Evolutionary conservation across 2,888 invertebrate species (phyloP).

Genomic region (Mythimna lalbum): DNA sequence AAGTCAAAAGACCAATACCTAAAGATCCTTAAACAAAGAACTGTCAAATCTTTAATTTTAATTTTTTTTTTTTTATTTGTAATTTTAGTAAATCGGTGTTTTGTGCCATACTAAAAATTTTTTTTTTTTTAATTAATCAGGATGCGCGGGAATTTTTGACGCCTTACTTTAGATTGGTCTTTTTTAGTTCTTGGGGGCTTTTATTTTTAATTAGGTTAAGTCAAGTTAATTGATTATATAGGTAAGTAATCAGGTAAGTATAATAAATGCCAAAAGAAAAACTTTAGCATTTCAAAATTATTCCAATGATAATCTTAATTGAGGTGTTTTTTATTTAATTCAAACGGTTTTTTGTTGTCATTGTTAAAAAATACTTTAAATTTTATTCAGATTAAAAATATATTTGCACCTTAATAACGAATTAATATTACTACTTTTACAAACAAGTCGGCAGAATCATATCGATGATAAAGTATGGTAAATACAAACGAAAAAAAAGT

Average conservation of each 20-base stretch:
- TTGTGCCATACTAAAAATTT: too few species aligned
- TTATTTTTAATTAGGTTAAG: too few species aligned
- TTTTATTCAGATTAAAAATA: neutral
- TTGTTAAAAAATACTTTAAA: too few species aligned
- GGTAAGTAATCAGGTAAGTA: too few species aligned
- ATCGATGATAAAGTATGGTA: neutral
- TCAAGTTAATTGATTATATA: too few species aligned
- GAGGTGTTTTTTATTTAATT: too few species aligned
- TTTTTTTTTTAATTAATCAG: too few species aligned
- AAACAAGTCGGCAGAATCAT: neutral
- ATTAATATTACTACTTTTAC: conserved; percentile 6
- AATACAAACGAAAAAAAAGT: neutral
- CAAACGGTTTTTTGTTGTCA: too few species aligned
- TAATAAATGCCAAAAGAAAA: neutral
- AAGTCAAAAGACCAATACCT: neutral
- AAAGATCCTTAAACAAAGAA: neutral
- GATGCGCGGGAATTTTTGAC: too few species aligned
- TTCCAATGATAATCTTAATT: neutral
- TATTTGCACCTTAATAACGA: neutral
- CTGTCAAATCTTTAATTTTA: neutral
- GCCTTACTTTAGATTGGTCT: too few species aligned
- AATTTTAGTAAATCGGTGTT: too few species aligned
- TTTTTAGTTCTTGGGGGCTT: too few species aligned
- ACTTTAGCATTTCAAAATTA: neutral
- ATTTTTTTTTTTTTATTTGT: neutral